These are phyloP conservation scores for Nemotelus pantherinus DNA, from an alignment of 2,888 invertebrate genomes.

Conservation along the genomic window DNA sequence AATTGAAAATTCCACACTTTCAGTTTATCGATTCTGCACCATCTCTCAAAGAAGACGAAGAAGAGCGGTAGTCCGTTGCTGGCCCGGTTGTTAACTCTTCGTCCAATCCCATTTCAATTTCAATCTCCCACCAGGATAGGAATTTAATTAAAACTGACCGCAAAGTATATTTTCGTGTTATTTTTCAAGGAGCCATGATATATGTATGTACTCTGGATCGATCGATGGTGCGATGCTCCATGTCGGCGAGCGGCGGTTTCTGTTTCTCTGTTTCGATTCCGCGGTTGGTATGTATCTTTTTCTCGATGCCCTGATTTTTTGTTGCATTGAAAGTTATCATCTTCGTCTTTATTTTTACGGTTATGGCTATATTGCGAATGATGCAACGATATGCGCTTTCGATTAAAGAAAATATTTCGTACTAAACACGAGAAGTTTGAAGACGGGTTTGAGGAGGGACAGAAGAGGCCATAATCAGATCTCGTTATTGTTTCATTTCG, in stretches of 20 bases:
- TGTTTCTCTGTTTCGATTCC: background rate
- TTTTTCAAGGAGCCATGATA: background rate
- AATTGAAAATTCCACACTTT: slow-evolving; percentile 46
- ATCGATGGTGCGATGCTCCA: background rate
- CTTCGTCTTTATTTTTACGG: background rate
- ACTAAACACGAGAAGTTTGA: no score
- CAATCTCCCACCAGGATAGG: slow-evolving; percentile 28
- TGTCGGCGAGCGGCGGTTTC: background rate
- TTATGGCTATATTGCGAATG: slow-evolving; percentile 4
- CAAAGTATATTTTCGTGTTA: slow-evolving; percentile 31
- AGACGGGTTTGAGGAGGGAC: background rate
- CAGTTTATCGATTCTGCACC: slow-evolving; percentile 32
- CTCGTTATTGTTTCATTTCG: slow-evolving; percentile 49
- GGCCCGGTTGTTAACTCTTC: background rate
- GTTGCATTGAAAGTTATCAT: no score
- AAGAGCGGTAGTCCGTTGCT: no score
- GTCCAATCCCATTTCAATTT: background rate
- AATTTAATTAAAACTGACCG: slow-evolving; percentile 49
- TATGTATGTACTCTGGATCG: no score
- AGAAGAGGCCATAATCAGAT: slow-evolving; percentile 49
- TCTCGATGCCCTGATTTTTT: no score
- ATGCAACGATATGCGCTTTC: slow-evolving; percentile 20
- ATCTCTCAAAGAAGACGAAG: no score
- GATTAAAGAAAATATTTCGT: slow-evolving; percentile 18
- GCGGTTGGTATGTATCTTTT: background rate